These are phyloP conservation scores for Nesospiza acunhae DNA, from an alignment of 2,113 vertebrate species.

Conservation along the genomic window DNA sequence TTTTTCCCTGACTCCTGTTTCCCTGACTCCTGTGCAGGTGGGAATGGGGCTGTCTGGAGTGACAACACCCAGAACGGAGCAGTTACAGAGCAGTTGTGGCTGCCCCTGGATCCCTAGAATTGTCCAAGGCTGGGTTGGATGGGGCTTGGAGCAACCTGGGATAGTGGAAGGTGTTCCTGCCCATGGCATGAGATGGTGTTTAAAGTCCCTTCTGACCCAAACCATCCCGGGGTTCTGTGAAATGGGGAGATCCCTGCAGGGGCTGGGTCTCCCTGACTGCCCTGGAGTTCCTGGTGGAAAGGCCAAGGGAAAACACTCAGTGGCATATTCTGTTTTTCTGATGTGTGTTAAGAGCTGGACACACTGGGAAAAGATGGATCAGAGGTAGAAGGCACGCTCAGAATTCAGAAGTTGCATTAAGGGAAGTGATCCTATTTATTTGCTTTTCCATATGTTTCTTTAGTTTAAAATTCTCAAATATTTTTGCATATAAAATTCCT, in stretches of 20 bases:
- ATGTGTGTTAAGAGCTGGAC: background rate
- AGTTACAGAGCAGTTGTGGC: accelerated
- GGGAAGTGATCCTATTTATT: background rate
- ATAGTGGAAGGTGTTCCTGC: background rate
- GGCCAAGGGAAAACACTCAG: background rate
- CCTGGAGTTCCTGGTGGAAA: background rate
- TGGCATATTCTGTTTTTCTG: background rate
- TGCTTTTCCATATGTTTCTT: background rate
- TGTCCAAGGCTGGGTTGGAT: accelerated
- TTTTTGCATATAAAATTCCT: background rate
- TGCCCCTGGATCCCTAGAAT: background rate
- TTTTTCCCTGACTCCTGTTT: background rate
- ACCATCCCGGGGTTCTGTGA: background rate
- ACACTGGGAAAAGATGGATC: background rate
- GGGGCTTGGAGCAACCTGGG: background rate
- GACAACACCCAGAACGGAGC: background rate
- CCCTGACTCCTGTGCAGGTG: background rate
- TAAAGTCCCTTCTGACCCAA: background rate
- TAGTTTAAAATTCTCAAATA: background rate
- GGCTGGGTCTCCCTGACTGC: background rate
- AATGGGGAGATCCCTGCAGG: background rate
- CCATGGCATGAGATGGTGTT: background rate
- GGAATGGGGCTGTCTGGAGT: background rate
- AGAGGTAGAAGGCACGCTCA: accelerated
- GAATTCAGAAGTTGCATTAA: background rate